Base-by-base conservation (phyloP, 2,797 vertebrate species). In the Gila robusta region DNA sequence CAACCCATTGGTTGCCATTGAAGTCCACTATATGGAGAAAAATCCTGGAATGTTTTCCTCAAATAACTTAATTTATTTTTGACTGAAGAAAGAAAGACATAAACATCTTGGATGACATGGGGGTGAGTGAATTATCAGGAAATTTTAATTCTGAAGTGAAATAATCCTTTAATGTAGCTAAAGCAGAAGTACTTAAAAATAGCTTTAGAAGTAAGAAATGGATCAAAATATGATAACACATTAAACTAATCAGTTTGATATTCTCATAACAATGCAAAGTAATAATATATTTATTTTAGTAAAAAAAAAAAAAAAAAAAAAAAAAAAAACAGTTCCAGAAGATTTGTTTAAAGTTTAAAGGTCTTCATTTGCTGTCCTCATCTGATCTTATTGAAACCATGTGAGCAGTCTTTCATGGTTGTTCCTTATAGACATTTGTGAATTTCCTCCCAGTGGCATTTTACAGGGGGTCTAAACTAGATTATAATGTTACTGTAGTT, bases 381-480 rank as follows among this genome's bases (percentile, higher is more conserved):
- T 89, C 77, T 84, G 82, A 80, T 87, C 74, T 87, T 84, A 89
- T 81, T 89, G 72, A 89, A 88, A 90, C 81, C 89, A 91, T 66
- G 64, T 90, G 88, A 85, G 59, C 49, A 80, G 11, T 78, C 71
- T 77, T 69, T 81, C 67, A 74, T 41, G 77, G 71, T 54, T 28
- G 37, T 44, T 49, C 37, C 17, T 44, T 62, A 67, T 32, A 73
- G 35, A 47, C 52, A 54, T 90, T 82, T 89, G 82, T 83, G 37
- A 79, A 87, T 88, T 81, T 87, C 74, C 81, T 70, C 39, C 66
- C 64, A 54, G 72, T 72, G 67, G 54, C 32, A 66, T 72, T 87
- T 76, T 62, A 71, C 69, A 49, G 72, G n/a, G 62, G 59, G 82
- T 74, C 71, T 62, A 89, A 86, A 85, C 69, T 87, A 56, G 16